Conservation (phyloP, 2,797 vertebrate species). For the Sciaenops ocellatus region DNA sequence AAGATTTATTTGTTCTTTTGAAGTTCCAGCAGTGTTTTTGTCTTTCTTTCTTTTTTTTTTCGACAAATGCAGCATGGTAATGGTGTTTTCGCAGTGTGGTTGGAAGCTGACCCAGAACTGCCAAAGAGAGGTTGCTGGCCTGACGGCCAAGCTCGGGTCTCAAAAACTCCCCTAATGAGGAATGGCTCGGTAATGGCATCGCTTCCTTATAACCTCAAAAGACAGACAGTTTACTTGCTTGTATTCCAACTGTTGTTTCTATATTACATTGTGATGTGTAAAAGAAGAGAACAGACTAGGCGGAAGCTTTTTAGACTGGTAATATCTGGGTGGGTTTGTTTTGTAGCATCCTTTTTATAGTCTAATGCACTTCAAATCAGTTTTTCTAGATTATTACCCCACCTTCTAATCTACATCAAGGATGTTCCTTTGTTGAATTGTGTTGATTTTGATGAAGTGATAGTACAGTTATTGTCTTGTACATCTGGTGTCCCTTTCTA, state of each 20-base stretch:
- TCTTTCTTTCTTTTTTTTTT: constrained; percentile 58
- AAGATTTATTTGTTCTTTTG: constrained; percentile 83
- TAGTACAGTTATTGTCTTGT: constrained; percentile 56
- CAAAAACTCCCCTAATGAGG: constrained; percentile 71
- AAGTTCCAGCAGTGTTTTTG: constrained; percentile 71
- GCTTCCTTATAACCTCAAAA: constrained; percentile 71
- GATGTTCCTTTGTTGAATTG: constrained; percentile 49
- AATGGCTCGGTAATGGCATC: constrained; percentile 63
- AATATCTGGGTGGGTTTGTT: constrained; percentile 52
- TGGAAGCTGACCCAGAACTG: constrained; percentile 82
- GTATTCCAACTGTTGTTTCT: constrained; percentile 60
- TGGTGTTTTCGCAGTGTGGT: constrained; percentile 56
- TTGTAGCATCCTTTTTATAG: constrained; percentile 43
- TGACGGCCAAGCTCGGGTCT: constrained; percentile 49
- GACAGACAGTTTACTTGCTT: constrained; percentile 50
- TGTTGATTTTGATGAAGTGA: constrained; percentile 52
- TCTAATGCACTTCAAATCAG: constrained; percentile 33
- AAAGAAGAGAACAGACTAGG: background rate
- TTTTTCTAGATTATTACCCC: constrained; percentile 36
- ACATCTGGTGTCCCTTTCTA: constrained; percentile 54
- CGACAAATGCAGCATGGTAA: constrained; percentile 65
- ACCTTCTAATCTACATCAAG: constrained; percentile 42
- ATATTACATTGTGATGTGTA: constrained; percentile 26
- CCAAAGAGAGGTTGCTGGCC: constrained; percentile 68
- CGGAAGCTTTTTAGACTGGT: constrained; percentile 46